Conservation (phyloP, 2,113 vertebrate genomes). For the Plectropomus leopardus region DNA sequence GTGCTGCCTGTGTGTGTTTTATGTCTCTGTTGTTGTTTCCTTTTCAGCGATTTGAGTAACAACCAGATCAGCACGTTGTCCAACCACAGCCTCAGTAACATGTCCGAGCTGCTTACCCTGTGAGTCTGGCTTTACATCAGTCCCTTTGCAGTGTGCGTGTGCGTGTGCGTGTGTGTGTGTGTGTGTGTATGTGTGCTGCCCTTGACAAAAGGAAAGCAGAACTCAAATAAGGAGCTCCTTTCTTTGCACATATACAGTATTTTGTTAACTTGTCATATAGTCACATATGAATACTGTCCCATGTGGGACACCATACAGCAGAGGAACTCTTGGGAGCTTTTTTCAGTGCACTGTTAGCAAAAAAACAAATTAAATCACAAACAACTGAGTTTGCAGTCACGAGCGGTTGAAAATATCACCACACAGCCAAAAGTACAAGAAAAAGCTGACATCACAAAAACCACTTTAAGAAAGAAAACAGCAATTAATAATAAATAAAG, state of each 20-base stretch:
- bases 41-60: conserved; percentile 99
- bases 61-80: conserved; percentile 99
- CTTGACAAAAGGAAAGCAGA: neutral
- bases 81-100: conserved; percentile 99
- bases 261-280: neutral
- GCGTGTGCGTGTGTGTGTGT: conserved; percentile 36
- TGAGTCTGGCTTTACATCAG: conserved; percentile 88
- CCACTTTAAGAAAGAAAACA: neutral
- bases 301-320: neutral
- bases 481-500: neutral
- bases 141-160: conserved; percentile 41
- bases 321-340: neutral
- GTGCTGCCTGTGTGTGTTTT: conserved; percentile 60
- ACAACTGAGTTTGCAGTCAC: neutral
- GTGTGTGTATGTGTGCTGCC: conserved; percentile 32
- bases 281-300: conserved; percentile 3
- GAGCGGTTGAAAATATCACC: conserved; percentile 1
- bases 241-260: neutral
- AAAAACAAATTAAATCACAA: neutral
- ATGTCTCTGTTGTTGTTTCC: conserved; percentile 77
- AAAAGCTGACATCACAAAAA: conserved; percentile 8
- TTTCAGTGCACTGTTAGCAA: neutral
- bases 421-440: neutral
- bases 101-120: conserved; percentile 98
- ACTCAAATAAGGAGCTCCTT: neutral